A percentile compares a stretch with the other conserved stretches of the same genome.
Evolutionary conservation across 2,113 vertebrate genomes (phyloP).

Genomic region (Hemicordylus capensis): DNA sequence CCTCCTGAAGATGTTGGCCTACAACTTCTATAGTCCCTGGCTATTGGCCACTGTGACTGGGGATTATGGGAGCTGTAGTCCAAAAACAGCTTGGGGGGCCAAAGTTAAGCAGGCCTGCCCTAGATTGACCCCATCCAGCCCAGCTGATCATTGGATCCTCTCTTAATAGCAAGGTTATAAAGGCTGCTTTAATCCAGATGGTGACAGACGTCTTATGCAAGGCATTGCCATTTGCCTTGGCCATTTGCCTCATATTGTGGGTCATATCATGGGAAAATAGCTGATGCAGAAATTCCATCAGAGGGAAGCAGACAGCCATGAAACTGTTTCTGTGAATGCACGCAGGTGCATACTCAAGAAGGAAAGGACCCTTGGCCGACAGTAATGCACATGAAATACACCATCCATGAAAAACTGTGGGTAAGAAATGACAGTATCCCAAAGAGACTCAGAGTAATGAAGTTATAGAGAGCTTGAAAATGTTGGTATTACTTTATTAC

Average conservation of each 20-base stretch:
- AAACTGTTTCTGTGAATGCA: not conserved
- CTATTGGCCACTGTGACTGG: too few relatives aligned
- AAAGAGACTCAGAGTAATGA: conserved; percentile 56
- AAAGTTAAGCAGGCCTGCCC: too few relatives aligned
- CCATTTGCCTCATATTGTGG: not conserved
- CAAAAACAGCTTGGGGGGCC: too few relatives aligned
- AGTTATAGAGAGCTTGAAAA: conserved; percentile 61
- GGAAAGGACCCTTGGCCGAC: not conserved
- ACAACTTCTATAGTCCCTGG: too few relatives aligned
- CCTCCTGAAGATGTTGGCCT: too few relatives aligned
- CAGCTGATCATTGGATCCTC: too few relatives aligned
- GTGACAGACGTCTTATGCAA: too few relatives aligned
- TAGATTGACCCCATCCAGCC: too few relatives aligned
- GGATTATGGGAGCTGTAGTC: too few relatives aligned
- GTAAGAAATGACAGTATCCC: conserved; percentile 26
- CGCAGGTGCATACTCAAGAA: not conserved
- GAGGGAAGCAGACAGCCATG: conserved; percentile 7
- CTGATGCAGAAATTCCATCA: not conserved
- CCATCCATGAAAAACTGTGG: conserved; percentile 25
- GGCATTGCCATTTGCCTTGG: not conserved
- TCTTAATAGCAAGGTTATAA: too few relatives aligned
- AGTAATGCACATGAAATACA: conserved; percentile 27
- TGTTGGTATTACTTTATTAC: conserved; percentile 67
- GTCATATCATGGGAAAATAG: not conserved
- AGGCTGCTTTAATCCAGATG: too few relatives aligned